Base-by-base conservation (phyloP, 2,113 vertebrate species). In the Cyprinodon tularosa region DNA sequence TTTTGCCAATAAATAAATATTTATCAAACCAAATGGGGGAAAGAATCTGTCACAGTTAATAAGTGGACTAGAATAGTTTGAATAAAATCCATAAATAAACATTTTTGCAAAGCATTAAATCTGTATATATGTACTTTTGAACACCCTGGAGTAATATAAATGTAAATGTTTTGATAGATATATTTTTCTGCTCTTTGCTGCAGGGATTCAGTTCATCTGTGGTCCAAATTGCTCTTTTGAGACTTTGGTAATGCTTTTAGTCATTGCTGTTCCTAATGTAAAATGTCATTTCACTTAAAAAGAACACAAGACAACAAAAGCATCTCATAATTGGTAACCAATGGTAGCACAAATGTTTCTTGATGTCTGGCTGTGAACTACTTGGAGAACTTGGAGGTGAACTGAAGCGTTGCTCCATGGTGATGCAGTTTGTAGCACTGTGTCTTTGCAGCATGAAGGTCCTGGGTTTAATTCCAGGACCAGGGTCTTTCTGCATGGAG, bases 211-310 rank as follows among this genome's bases (percentile, higher is more conserved):
- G 22, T 44, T 66, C 42, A 29, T 47, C 44, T 20, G 36, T 15
- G 20, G 15, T 68, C 29, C 38, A 29, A 66, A 45, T 42, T 11
- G 11, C n/a, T 45, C 40, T n/a, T 38, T 3, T 12, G 40, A 66
- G 63, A 44, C 64, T 66, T 29, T 12, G 45, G 64, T 44, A 44
- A 11, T 29, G 40, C 64, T 66, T 29, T 20, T n/a, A 38, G 29
- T 66, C 45, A 45, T 42, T 11, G 13, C 20, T 66, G 42, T 29
- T 66, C 64, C 13, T 6, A 66, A 45, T 45, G 64, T 42, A 66
- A 44, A 66, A 66, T 66, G 40, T 66, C 42, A 66, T 44, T 44
- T n/a, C 63, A 66, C 64, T 45, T 66, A 45, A 10, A 45, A 45
- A 45, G 2, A 10, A 45, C 2, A 45, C 5, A 42, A 42, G 9